Evolutionary conservation across 1,140 invertebrate genomes (phyloP), one percentile per base, ranked within the genome.

Genomic region (Diorhabda carinulata): DNA sequence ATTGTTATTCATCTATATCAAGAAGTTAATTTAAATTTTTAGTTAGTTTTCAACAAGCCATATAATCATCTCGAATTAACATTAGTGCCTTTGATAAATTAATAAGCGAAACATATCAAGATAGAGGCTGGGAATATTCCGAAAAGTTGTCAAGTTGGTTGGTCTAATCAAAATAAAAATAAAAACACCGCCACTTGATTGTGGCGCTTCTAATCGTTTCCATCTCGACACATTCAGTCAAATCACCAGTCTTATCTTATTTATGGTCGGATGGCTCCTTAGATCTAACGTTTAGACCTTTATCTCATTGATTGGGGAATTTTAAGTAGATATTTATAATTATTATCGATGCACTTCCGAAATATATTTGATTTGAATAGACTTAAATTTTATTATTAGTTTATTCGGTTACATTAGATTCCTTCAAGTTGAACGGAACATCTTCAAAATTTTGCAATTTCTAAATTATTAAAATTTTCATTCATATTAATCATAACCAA

Each of bases 221-320:
- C 47, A 52, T 52, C 47, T 52, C 47, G 47, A 52, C 47, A 52
- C 47, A 52, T 52, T 52, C 47, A n/a, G 47, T 52, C 47, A 52
- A 6, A 52, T 52, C 47, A 52, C n/a, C 47, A 25, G 47, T n/a
- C 47, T 52, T 52, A 52, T 52, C 47, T 52, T 52, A 52, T 52
- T 52, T 52, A 52, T 52, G 47, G 47, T 52, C 6, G 47, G 47
- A 52, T 52, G 47, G 47, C 25, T 52, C 47, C n/a, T 52, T 52
- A 52, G 47, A 52, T 52, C 47, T 52, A 52, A n/a, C 6, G 6
- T 52, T 52, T 52, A 52, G 47, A 52, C 47, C n/a, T 52, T 52
- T 52, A 52, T 52, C 47, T 52, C n/a, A 52, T 52, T 52, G 47
- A 52, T 52, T 52, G 47, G 47, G 47, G n/a, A 52, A 52, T 52